A percentile compares a stretch with the other conserved stretches of the same genome.
Evolutionary conservation across 53 echinoderm and acorn worm genomes (phyloP).

Genomic region (Hippasteria phrygiana): DNA sequence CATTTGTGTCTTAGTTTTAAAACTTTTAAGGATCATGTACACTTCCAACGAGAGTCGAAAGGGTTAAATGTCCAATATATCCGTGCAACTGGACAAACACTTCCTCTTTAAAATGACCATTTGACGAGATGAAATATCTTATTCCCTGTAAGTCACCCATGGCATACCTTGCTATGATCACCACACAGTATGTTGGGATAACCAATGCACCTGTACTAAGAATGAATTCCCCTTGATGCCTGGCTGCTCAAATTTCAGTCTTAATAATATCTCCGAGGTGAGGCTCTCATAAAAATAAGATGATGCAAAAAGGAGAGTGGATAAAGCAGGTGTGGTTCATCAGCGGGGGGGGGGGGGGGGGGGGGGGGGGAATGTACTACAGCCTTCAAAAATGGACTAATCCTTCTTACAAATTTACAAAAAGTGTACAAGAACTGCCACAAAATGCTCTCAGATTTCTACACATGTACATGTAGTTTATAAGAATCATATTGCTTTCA

Average conservation of each 20-base stretch:
- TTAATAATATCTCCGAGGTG: neutral
- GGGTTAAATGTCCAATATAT: neutral
- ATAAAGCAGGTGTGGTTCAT: too few relatives aligned
- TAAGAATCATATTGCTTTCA: too few relatives aligned
- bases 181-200: neutral
- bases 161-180: neutral
- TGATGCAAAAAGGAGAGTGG: neutral
- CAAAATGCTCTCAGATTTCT: too few relatives aligned
- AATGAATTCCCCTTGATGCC: neutral
- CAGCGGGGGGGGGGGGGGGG: too few relatives aligned
- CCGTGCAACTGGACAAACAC: constrained; percentile 8
- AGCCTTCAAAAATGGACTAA: too few relatives aligned
- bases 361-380: too few relatives aligned
- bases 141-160: neutral
- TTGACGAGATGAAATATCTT: neutral
- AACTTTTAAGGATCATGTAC: too few relatives aligned
- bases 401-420: too few relatives aligned
- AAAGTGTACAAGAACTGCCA: too few relatives aligned
- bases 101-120: neutral
- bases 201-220: neutral
- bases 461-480: too few relatives aligned
- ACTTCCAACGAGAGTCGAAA: too few relatives aligned
- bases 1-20: too few relatives aligned
- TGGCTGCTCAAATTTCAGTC: neutral
- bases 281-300: neutral